Evolutionary conservation across 2,888 invertebrate species (phyloP), one percentile per base, ranked within the genome.

Genomic region (Abrostola triplasia): DNA sequence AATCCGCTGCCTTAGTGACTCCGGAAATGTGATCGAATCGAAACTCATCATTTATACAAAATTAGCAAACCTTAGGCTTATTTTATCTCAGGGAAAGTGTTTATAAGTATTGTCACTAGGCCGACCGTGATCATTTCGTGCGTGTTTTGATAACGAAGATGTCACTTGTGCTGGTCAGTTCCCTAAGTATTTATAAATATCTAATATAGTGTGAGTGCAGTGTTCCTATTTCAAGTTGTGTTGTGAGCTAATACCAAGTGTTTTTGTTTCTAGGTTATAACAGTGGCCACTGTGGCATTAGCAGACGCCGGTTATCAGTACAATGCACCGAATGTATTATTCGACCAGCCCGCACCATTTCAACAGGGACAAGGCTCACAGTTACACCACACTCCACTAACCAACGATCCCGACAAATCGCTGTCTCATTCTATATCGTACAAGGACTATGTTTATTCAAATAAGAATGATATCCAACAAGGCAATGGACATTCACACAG

Each of bases 71-170:
- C 83, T 84, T 67, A 76, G 77, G 71, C 69, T 72, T 70, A 74
- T 76, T 79, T 79, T 69, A 69, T 79, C 65, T 83, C 70, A 80
- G 87, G 82, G 89, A 90, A 90, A 90, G 89, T 82, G 79, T 87
- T 88, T 88, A 90, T 88, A 91, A 86, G 89, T 85, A 86, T 82
- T 82, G 84, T 79, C 82, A 76, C 67, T 70, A 9, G 70, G 67
- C 64, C 76, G 51, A 67, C 54, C 56, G 64, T 56, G 75, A 72
- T 82, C 88, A 90, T 85, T 87, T 82, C 59, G 64, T 80, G 74
- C 69, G 72, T 76, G 77, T 64, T 74, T 70, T 73, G 77, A 70
- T 58, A 68, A 68, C 59, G 55, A 83, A 79, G 56, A 88, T 87
- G 86, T 77, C 83, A 60, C 47, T 69, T 57, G 44, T 84, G 63